Conservation (phyloP, 2,113 vertebrate genomes). For the Dissostichus mawsoni region DNA sequence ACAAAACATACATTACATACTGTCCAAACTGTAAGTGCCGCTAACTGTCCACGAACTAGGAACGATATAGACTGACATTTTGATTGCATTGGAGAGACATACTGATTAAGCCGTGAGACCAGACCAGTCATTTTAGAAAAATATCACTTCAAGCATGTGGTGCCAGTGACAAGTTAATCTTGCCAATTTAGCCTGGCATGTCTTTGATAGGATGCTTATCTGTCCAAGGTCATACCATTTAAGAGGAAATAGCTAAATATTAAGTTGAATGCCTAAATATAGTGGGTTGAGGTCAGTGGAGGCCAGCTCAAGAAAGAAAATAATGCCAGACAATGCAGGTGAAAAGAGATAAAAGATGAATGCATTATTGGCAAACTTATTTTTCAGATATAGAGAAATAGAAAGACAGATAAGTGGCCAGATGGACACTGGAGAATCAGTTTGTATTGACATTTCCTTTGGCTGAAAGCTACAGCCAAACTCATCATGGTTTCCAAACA, state of each 20-base stretch:
- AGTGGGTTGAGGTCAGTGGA: slow-evolving; percentile 7
- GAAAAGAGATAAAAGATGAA: neutral
- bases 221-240: slow-evolving; percentile 42
- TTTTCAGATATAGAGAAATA: slow-evolving; percentile 10
- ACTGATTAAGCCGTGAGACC: slow-evolving; percentile 13
- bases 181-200: slow-evolving; percentile 49
- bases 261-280: slow-evolving; percentile 17
- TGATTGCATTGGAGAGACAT: neutral
- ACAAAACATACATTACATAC: neutral
- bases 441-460: slow-evolving; percentile 36
- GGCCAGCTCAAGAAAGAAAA: neutral
- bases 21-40: neutral
- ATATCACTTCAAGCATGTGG: slow-evolving; percentile 16
- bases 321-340: neutral
- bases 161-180: slow-evolving; percentile 16
- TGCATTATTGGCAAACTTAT: neutral
- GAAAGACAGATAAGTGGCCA: slow-evolving; percentile 16
- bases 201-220: slow-evolving; percentile 10
- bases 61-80: neutral
- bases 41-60: neutral
- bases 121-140: slow-evolving; percentile 21
- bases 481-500: slow-evolving; percentile 33
- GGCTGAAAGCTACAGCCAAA: slow-evolving; percentile 19
- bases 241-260: slow-evolving; percentile 23
- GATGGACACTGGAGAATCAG: slow-evolving; percentile 40